phyloP scores from a whole-genome alignment of 2,797 vertebrate species.

The Pseudochirops cupreus region DNA sequence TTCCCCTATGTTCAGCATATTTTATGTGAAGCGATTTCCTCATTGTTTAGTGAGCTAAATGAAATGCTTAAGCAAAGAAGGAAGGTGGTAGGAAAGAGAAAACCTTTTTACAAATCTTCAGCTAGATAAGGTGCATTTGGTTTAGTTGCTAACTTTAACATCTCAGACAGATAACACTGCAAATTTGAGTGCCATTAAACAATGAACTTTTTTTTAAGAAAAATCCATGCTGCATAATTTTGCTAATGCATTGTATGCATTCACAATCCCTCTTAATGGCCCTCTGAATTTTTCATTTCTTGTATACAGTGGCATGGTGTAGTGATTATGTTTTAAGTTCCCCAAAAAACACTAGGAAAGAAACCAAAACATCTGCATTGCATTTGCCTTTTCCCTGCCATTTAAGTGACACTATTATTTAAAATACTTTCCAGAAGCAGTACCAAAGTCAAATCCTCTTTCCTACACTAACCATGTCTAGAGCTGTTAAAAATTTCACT shows the following conservation, averaged over 20 bases:
- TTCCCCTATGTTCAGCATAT: neutral
- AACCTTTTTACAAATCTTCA: constrained; percentile 35
- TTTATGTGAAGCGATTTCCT: constrained; percentile 13
- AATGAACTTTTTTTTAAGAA: constrained; percentile 14
- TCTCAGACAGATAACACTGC: neutral
- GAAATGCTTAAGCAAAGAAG: constrained; percentile 13
- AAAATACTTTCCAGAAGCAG: constrained; percentile 38
- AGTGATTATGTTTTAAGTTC: constrained; percentile 56
- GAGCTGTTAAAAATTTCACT: constrained; percentile 31
- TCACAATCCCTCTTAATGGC: constrained; percentile 38
- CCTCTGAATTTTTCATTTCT: constrained; percentile 68
- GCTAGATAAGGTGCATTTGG: neutral
- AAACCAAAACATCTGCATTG: constrained; percentile 4
- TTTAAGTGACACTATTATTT: constrained; percentile 50
- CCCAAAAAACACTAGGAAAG: constrained; percentile 42
- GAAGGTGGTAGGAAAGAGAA: neutral
- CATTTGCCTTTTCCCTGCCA: constrained; percentile 61
- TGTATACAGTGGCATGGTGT: constrained; percentile 37
- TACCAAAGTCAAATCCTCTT: neutral
- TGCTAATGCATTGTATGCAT: constrained; percentile 48
- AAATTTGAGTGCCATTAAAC: constrained; percentile 44
- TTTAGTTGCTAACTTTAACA: constrained; percentile 18
- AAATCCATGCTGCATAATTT: neutral
- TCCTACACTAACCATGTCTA: neutral
- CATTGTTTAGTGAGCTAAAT: constrained; percentile 27